A percentile compares a stretch with the other conserved stretches of the same genome.
These are phyloP conservation scores for Stenichneumon culpator DNA, from an alignment of 2,888 invertebrate species.

Conservation along the genomic window DNA sequence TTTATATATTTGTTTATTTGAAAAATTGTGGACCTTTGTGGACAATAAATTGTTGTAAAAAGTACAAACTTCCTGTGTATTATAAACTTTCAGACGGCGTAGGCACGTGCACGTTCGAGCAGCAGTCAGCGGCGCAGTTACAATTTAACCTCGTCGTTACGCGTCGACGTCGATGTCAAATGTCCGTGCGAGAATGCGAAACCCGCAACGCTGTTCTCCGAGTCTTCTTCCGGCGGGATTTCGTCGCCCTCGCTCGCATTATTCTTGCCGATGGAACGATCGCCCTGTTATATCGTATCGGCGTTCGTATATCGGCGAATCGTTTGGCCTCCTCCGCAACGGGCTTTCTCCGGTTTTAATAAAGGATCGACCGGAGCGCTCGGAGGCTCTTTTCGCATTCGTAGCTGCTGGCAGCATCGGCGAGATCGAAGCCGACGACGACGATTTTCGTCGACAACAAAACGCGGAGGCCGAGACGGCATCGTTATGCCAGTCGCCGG, in stretches of 20 bases:
- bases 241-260: constrained; percentile 27
- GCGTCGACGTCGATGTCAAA: constrained; percentile 23
- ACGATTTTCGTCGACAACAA: constrained; percentile 21
- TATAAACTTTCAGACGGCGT: neutral
- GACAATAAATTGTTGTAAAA: too few relatives aligned
- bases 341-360: constrained; percentile 52
- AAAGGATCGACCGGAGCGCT: constrained; percentile 42
- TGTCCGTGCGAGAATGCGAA: neutral
- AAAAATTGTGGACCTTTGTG: too few relatives aligned
- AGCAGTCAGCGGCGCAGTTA: constrained; percentile 11
- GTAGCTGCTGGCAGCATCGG: constrained; percentile 17
- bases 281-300: constrained; percentile 11
- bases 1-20: too few relatives aligned
- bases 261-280: constrained; percentile 35
- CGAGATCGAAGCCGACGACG: constrained; percentile 19
- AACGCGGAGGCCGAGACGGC: constrained; percentile 31
- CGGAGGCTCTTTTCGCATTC: constrained; percentile 29
- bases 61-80: too few relatives aligned
- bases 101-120: constrained; percentile 24
- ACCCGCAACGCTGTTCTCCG: neutral
- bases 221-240: neutral
- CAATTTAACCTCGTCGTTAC: constrained; percentile 49
- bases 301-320: constrained; percentile 51
- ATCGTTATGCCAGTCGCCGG: constrained; percentile 57
- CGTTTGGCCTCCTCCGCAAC: constrained; percentile 33